phyloP scores from a whole-genome alignment of 2,797 vertebrate species.

The Mus spretus region DNA sequence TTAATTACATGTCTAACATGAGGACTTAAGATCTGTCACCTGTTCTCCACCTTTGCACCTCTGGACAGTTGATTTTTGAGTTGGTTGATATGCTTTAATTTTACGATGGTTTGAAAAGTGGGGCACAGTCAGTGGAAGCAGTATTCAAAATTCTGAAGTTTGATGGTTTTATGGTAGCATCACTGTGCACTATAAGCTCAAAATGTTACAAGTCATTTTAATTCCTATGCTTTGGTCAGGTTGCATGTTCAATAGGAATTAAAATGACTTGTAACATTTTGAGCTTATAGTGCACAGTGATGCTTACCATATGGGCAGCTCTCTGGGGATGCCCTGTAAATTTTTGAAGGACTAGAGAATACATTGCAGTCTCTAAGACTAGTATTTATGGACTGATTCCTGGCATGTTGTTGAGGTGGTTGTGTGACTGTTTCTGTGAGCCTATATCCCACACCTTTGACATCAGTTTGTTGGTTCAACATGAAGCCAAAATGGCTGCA shows the following conservation, averaged over 20 bases:
- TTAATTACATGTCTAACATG: background rate
- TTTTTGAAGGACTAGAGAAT: background rate
- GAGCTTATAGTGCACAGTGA: background rate
- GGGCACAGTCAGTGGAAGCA: background rate
- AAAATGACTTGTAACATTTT: background rate
- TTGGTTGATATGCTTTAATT: background rate
- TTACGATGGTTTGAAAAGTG: background rate
- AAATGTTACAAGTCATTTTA: background rate
- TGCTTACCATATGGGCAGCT: background rate
- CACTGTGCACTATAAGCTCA: background rate
- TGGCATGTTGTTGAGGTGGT: background rate
- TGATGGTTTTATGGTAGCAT: background rate
- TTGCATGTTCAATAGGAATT: background rate
- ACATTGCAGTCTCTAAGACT: background rate
- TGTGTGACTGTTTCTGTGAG: background rate
- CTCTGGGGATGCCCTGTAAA: background rate
- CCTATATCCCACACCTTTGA: too few species aligned
- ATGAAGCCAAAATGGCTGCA: background rate
- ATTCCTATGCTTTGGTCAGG: background rate
- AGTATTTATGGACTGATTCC: too few species aligned
- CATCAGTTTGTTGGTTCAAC: background rate
- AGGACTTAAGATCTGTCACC: background rate
- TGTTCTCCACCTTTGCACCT: background rate
- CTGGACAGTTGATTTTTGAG: background rate
- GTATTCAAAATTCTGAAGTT: background rate